Conservation (phyloP, 2,888 invertebrate species). For the Apamea crenata region DNA sequence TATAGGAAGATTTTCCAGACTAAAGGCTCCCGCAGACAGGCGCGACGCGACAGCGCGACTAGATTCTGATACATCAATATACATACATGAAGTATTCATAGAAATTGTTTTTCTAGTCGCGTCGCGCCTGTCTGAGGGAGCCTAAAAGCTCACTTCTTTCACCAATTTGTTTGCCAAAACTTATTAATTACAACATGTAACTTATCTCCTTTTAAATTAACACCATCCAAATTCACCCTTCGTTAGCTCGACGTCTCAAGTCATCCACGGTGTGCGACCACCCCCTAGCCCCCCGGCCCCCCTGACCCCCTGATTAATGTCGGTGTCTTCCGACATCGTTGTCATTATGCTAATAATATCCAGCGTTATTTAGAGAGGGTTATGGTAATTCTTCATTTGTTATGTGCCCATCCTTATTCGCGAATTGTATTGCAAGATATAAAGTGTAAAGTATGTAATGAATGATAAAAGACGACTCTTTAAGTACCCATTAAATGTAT, state of each 20-base stretch:
- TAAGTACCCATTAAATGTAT: background rate
- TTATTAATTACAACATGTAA: conserved; percentile 3
- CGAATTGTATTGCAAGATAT: conserved; percentile 35
- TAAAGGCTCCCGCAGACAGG: too few species aligned
- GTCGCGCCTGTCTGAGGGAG: background rate
- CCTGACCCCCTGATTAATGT: conserved; percentile 70
- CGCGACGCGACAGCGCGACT: too few species aligned
- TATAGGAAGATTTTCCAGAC: background rate
- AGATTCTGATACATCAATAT: too few species aligned
- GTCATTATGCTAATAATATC: conserved; percentile 75
- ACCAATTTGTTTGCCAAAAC: background rate
- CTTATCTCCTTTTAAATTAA: conserved; percentile 5
- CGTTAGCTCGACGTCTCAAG: conserved; percentile 49
- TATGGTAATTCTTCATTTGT: conserved; percentile 60
- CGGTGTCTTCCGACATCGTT: conserved; percentile 70
- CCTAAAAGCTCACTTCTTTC: background rate
- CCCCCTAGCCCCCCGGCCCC: background rate
- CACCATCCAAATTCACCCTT: conserved; percentile 28
- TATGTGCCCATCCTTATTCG: conserved; percentile 35
- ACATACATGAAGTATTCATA: too few species aligned
- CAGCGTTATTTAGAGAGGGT: conserved; percentile 56
- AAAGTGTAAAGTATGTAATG: background rate
- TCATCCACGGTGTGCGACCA: conserved; percentile 29
- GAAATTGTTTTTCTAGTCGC: too few species aligned
- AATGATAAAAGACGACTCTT: background rate